Percentiles rank a stretch among this genome's conserved stretches.
These are phyloP conservation scores for Grapholita molesta DNA, from an alignment of 1,140 invertebrate species.

Conservation along the genomic window DNA sequence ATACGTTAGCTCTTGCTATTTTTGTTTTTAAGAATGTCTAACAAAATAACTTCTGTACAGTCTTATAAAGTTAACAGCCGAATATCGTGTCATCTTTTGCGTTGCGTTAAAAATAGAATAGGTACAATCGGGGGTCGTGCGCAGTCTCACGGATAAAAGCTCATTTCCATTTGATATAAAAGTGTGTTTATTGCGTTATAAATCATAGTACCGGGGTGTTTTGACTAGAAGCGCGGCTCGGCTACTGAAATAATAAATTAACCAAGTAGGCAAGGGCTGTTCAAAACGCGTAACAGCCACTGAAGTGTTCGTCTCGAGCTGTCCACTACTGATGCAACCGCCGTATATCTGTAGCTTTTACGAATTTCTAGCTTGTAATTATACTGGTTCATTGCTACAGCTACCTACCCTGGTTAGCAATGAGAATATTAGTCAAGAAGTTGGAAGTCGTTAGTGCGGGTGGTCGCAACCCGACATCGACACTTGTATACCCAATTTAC, in stretches of 20 bases:
- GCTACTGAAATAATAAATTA: conserved; percentile 76
- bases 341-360: not conserved
- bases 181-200: conserved; percentile 66
- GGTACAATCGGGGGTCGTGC: conserved; percentile 52
- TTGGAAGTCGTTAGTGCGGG: conserved; percentile 57
- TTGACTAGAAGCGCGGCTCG: conserved; percentile 53
- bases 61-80: not conserved
- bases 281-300: conserved; percentile 17
- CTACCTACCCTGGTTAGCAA: not conserved
- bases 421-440: not conserved
- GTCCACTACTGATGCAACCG: not conserved
- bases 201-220: conserved; percentile 71
- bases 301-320: not conserved
- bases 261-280: conserved; percentile 54
- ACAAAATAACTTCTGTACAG: not conserved
- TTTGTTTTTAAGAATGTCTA: not conserved
- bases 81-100: conserved; percentile 1
- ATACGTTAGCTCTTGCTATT: not conserved
- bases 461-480: conserved; percentile 44
- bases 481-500: conserved; percentile 37
- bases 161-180: conserved; percentile 73
- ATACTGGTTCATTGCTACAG: not conserved
- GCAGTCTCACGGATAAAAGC: conserved; percentile 64
- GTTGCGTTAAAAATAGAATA: conserved; percentile 34
- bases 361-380: not conserved